A percentile compares a stretch with the other conserved stretches of the same genome.
Conservation (phyloP, 2,797 vertebrate genomes). For the Anguilla marmorata region DNA sequence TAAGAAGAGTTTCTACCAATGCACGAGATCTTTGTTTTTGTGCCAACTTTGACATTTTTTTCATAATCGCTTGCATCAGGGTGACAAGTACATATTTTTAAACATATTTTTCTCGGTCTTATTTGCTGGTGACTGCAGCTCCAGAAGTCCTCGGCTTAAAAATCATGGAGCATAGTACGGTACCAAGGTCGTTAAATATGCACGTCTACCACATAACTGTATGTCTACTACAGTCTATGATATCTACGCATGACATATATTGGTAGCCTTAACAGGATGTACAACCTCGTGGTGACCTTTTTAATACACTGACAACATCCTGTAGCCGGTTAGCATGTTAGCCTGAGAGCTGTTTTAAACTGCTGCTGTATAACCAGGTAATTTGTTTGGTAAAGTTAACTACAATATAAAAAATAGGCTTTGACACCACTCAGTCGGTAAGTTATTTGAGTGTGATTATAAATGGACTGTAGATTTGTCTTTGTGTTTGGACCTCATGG, state of each 20-base stretch:
- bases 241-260: background rate
- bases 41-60: background rate
- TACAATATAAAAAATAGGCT: background rate
- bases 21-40: background rate
- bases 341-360: background rate
- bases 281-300: constrained; percentile 21
- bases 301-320: background rate
- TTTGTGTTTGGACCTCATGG: background rate
- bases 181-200: too few species aligned
- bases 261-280: constrained; percentile 25
- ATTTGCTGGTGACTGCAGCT: too few species aligned
- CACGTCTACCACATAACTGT: too few species aligned
- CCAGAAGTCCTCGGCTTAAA: too few species aligned
- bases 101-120: too few species aligned
- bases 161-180: too few species aligned
- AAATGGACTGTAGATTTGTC: background rate
- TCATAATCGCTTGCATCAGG: too few species aligned
- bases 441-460: background rate
- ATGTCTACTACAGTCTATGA: too few species aligned
- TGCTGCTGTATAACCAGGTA: background rate
- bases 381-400: background rate
- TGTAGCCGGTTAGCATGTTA: background rate
- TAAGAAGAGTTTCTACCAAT: too few species aligned
- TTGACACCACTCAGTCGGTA: too few species aligned
- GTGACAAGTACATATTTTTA: too few species aligned